These are phyloP conservation scores for Callosobruchus maculatus DNA, from an alignment of 2,888 invertebrate species.

Conservation along the genomic window DNA sequence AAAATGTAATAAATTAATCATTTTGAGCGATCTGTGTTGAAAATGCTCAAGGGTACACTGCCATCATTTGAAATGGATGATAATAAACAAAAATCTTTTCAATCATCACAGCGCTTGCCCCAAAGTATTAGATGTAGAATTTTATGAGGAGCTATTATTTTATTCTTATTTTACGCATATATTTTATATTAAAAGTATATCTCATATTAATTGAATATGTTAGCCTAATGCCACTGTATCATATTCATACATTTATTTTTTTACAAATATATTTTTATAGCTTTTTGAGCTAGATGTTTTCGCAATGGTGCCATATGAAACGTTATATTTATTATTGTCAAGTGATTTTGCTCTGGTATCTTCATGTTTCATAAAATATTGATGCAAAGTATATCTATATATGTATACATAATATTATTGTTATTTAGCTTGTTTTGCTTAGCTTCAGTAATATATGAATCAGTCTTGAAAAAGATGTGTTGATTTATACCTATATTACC, in stretches of 20 bases:
- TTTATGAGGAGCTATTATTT: not conserved
- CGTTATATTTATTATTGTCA: not conserved
- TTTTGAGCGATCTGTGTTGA: no score
- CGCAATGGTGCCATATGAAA: not conserved
- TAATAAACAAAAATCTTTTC: not conserved
- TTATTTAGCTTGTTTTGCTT: constrained; percentile 10
- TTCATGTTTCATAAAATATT: not conserved
- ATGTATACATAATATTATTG: not conserved
- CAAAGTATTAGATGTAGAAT: not conserved
- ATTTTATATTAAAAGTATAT: not conserved
- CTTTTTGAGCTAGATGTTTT: not conserved
- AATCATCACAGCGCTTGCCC: not conserved
- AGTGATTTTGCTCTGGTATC: not conserved
- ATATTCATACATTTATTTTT: not conserved
- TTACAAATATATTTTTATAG: not conserved
- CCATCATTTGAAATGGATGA: not conserved
- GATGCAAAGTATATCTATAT: not conserved
- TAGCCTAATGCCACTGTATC: not conserved
- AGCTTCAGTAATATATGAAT: constrained; percentile 15
- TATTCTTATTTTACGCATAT: not conserved
- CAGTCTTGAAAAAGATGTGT: not conserved
- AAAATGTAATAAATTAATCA: no score
- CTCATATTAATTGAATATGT: not conserved
- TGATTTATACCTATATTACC: not conserved
- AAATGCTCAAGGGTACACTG: not conserved